Evolutionary conservation across 92 coral and sea anemone genomes (phyloP), one percentile per base, ranked within the genome.

Genomic region (Umimayanthus chanpuru): DNA sequence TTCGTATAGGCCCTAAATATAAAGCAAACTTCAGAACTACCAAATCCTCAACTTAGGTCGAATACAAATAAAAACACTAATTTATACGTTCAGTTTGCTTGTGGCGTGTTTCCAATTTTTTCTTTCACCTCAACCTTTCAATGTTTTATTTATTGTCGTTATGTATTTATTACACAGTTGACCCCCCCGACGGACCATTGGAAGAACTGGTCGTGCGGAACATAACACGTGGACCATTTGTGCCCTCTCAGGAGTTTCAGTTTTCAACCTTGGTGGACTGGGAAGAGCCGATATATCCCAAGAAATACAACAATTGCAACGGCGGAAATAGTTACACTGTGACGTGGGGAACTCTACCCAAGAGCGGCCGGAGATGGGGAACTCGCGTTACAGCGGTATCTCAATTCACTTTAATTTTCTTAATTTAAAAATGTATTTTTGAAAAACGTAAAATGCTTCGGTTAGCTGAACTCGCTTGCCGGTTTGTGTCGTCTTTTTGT

Each of bases 241-340:
- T 26, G 16, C 41, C 78, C 9, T 44, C 87, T 25, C n/a, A 53
- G 8, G 87, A 71, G 14, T 83, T 68, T 30, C 50, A 26, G 64
- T 83, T 83, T 73, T 83, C 87, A 26, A 49, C 78, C 18, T 28
- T 71, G 44, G 44, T 83, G 79, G 47, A 47, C 78, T 83, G 87
- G 87, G 66, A 83, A 2, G 87, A 68, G 78, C 87, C 87, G 40
- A 29, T 28, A 25, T 83, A 83, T 18, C 26, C 79, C 6, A 29
- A 70, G 44, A 83, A 70, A 47, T 26, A 83, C 67, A 68, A 43
- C n/a, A 58, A 80, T 25, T 83, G 87, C 79, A 70, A 44, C 65
- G 11, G 18, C 8, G 68, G 71, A n/a, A 83, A 2, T 5, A 0
- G 0, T 16, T 83, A 83, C 78, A 14, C 2, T 1, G 44, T 83